Base-by-base conservation (phyloP, 2,888 invertebrate species). In the Smittia aterrima region DNA sequence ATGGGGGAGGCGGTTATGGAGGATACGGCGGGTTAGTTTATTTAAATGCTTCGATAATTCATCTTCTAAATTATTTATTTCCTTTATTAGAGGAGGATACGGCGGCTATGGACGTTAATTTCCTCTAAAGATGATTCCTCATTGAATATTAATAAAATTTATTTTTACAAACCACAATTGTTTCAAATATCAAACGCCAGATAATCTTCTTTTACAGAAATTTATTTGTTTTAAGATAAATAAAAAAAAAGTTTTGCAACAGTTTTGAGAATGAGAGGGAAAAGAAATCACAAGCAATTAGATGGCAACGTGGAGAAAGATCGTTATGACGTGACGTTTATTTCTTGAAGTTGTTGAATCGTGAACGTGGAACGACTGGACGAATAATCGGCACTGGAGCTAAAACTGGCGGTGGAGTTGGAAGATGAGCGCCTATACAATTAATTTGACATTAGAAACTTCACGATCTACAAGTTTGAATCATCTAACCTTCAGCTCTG, bases 401-500 rank as follows among this genome's bases (percentile, higher is more conserved):
- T 18, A 22, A n/a, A 1, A 58, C 58, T 20, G 58, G 58, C 4
- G 58, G 58, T 22, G 58, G 58, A 20, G 58, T 58, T 6, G 58
- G 58, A 13, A 58, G 7, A 22, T 58, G 58, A 3, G 58, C 58
- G 18, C 58, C 58, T 58, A 58, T 38, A n/a, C 4, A 32, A 9
- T 32, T 6, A 32, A 32, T 32, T 32, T 32, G 32, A 32, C 32
- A 32, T 32, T 47, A 47, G 47, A 6, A n/a, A n/a, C 16, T 47
- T 2, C 47, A 47, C 47, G 16, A 6, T 47, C 11, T 11, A 47
- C 20, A 1, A 18, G 22, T 22, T 58, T 58, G n/a, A 47, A 47
- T 47, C 11, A n/a, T 47, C 11, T 16, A 47, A 54, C 84, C 84
- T 76, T 84, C 83, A 27, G 85, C 84, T 70, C 85, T 81, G 78